A percentile compares a stretch with the other conserved stretches of the same genome.
Evolutionary conservation across 2,888 invertebrate species (phyloP).

Genomic region (Argyresthia albistria): DNA sequence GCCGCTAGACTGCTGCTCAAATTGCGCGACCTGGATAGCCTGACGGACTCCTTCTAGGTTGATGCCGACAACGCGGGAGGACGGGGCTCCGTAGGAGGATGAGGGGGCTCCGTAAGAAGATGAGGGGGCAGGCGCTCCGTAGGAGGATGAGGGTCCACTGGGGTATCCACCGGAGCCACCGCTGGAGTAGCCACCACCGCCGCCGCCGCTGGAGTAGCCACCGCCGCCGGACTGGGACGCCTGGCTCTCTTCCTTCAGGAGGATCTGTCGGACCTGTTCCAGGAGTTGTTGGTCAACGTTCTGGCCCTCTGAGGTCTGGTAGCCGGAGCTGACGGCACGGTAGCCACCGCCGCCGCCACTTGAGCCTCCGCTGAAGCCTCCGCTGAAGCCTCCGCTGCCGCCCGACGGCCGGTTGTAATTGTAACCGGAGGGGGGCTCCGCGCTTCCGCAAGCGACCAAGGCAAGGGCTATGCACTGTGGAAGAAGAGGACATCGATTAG

Average conservation of each 20-base stretch:
- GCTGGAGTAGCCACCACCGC: conserved; percentile 63
- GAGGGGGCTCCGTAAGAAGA: conserved; percentile 79
- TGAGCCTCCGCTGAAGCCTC: conserved; percentile 50
- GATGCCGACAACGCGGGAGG: conserved; percentile 83
- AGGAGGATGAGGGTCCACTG: conserved; percentile 62
- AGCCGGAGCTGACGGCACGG: conserved; percentile 83
- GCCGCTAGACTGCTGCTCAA: conserved; percentile 74
- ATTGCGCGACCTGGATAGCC: conserved; percentile 90
- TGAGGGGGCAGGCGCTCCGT: conserved; percentile 75
- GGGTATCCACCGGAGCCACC: conserved; percentile 27
- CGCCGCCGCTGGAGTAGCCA: conserved; percentile 34
- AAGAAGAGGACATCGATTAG: background rate
- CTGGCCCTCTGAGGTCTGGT: conserved; percentile 87
- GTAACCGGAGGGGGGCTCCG: conserved; percentile 84
- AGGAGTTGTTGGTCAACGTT: conserved; percentile 85
- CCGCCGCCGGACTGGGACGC: conserved; percentile 67
- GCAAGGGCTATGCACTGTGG: conserved; percentile 88
- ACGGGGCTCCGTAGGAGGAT: conserved; percentile 75
- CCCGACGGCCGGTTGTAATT: conserved; percentile 81
- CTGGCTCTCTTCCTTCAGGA: conserved; percentile 84
- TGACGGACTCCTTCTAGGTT: conserved; percentile 89
- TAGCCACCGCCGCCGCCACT: conserved; percentile 78
- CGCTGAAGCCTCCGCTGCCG: conserved; percentile 36
- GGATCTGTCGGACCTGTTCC: conserved; percentile 88
- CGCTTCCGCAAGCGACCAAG: conserved; percentile 77